Evolutionary conservation across 2,113 vertebrate genomes (phyloP).

Genomic region (Austrofundulus limnaeus): DNA sequence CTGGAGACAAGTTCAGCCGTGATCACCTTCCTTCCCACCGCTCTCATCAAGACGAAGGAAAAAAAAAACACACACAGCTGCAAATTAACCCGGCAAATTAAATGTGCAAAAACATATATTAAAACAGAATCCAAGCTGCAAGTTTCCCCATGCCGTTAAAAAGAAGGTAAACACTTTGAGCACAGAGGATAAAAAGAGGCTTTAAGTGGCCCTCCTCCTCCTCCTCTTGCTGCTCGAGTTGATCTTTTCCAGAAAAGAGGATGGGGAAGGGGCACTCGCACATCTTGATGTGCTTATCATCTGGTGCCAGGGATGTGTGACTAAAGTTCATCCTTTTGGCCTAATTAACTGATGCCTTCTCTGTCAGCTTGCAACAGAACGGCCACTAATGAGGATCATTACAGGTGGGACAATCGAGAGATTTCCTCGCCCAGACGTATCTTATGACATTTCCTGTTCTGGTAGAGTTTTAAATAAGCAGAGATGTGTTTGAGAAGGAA

Average conservation of each 20-base stretch:
- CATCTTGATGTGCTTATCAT: constrained; percentile 55
- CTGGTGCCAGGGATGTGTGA: constrained; percentile 38
- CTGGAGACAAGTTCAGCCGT: constrained; percentile 40
- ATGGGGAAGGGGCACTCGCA: background rate
- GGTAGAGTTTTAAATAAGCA: constrained; percentile 1
- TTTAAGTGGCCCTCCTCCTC: constrained; percentile 28
- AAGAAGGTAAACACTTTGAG: background rate
- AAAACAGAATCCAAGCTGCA: background rate
- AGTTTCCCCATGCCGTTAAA: background rate
- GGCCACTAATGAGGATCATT: constrained; percentile 62
- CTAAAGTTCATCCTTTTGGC: constrained; percentile 64
- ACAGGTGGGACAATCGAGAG: constrained; percentile 44
- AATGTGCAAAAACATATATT: constrained; percentile 12
- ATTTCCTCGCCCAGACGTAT: constrained; percentile 31
- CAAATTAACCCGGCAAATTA: constrained; percentile 27
- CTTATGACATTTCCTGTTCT: constrained; percentile 37
- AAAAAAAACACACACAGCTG: constrained; percentile 6
- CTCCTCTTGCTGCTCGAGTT: constrained; percentile 14
- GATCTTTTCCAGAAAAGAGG: constrained; percentile 22
- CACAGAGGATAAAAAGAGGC: constrained; percentile 4
- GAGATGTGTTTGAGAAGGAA: background rate
- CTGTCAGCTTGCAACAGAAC: constrained; percentile 46
- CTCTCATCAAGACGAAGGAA: constrained; percentile 31
- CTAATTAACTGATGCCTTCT: constrained; percentile 65
- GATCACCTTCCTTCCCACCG: constrained; percentile 35